Conservation (phyloP, 2,113 vertebrate genomes). For the Copsychus sechellarum region DNA sequence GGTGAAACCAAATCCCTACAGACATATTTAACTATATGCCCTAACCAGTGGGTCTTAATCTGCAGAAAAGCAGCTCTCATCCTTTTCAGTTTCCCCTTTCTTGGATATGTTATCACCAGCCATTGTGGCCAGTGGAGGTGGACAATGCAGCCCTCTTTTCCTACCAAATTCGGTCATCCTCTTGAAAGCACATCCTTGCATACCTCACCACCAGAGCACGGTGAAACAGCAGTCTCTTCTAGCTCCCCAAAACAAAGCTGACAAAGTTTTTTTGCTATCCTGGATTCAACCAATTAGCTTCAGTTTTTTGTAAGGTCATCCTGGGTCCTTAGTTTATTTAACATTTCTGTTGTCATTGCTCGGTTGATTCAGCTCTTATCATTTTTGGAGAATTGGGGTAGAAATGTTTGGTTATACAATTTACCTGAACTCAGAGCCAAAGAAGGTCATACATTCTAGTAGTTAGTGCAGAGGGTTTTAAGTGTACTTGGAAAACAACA, state of each 20-base stretch:
- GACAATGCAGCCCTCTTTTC: not conserved
- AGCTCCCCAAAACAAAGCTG: not conserved
- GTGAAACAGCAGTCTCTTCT: not conserved
- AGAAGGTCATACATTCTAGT: not conserved
- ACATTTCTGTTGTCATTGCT: not conserved
- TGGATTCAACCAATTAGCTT: not conserved
- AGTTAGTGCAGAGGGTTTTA: not conserved
- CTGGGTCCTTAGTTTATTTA: not conserved
- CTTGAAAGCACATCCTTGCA: not conserved
- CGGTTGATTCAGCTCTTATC: not conserved
- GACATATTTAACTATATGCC: not conserved
- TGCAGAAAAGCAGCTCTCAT: not conserved
- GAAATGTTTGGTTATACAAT: not conserved
- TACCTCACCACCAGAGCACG: not conserved
- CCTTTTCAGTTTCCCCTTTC: not conserved
- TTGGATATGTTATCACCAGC: not conserved
- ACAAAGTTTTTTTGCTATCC: not conserved
- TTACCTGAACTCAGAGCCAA: not conserved
- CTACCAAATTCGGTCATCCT: not conserved
- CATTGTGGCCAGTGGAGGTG: not conserved
- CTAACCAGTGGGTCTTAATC: not conserved
- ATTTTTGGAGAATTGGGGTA: not conserved
- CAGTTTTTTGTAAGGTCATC: not conserved
- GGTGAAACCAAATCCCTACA: not conserved
- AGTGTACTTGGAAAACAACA: not conserved